phyloP scores from a whole-genome alignment of 2,888 invertebrate species.

The Willowsia nigromaculata region DNA sequence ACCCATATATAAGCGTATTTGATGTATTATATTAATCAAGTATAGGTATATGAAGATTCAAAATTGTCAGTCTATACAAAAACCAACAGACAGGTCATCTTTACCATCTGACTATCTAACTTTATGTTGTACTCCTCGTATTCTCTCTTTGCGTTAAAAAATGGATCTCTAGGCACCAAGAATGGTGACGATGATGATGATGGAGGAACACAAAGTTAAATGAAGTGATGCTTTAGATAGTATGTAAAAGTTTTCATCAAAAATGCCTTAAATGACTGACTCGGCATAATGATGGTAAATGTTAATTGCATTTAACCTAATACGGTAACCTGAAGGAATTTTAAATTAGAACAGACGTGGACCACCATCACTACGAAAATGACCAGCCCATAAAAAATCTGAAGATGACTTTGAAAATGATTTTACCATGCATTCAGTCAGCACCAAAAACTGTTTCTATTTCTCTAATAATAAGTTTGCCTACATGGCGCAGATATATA shows the following conservation, averaged over 20 bases:
- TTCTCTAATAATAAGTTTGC: slow-evolving; percentile 4
- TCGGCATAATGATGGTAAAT: slow-evolving; percentile 71
- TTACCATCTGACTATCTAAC: background rate
- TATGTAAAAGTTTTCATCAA: slow-evolving; percentile 64
- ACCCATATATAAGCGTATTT: background rate
- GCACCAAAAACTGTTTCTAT: slow-evolving; percentile 23
- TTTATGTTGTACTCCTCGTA: background rate
- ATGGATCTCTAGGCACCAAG: background rate
- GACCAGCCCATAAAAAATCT: slow-evolving; percentile 72
- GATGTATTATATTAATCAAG: too few relatives aligned
- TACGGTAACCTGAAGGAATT: slow-evolving; percentile 72
- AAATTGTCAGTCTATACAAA: slow-evolving; percentile 16
- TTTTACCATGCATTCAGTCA: slow-evolving; percentile 16
- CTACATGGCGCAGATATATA: background rate
- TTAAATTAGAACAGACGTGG: slow-evolving; percentile 71
- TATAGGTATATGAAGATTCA: background rate
- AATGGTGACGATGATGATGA: background rate
- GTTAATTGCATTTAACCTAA: slow-evolving; percentile 74
- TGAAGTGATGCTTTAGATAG: slow-evolving; percentile 58
- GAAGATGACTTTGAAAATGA: slow-evolving; percentile 66
- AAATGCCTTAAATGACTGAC: slow-evolving; percentile 71
- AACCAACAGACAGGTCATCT: background rate
- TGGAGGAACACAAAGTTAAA: slow-evolving; percentile 22
- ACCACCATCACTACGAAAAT: slow-evolving; percentile 68
- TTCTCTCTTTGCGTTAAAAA: background rate